Conservation (phyloP, 2,113 vertebrate genomes). For the Syngnathus typhle region DNA sequence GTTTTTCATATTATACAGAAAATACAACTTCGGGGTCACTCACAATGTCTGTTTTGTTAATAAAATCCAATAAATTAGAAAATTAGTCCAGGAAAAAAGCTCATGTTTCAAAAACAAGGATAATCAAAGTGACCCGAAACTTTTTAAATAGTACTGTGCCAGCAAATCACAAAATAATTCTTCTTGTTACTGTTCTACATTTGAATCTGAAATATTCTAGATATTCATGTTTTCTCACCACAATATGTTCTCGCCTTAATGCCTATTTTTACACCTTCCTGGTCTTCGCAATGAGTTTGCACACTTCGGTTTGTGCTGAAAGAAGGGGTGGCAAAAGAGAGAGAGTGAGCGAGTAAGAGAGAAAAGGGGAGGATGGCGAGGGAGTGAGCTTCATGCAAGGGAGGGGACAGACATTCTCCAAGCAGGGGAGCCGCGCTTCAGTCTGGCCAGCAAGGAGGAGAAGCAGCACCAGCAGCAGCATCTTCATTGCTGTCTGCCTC, state of each 20-base stretch:
- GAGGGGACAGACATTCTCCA: constrained; percentile 44
- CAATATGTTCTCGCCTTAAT: neutral
- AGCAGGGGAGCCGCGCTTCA: constrained; percentile 43
- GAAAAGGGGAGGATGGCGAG: constrained; percentile 19
- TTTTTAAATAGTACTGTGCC: no score
- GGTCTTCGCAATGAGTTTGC: constrained; percentile 6
- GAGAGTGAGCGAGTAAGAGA: constrained; percentile 5
- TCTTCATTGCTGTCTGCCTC: constrained; percentile 31
- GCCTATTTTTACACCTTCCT: constrained; percentile 21
- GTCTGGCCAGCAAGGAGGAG: constrained; percentile 46
- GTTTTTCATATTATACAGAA: no score
- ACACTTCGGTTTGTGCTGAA: constrained; percentile 4
- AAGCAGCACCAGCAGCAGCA: constrained; percentile 17
- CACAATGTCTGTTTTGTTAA: no score
- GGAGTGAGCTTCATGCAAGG: constrained; percentile 25
- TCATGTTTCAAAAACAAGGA: no score
- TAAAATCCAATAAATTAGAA: no score
- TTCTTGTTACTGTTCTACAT: no score
- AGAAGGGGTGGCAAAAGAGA: constrained; percentile 1
- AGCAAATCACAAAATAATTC: no score
- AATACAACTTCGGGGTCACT: neutral
- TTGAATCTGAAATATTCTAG: neutral
- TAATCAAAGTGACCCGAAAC: no score
- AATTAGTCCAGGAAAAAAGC: no score
- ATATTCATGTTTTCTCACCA: neutral